These are phyloP conservation scores for Centropyge bicolor DNA, from an alignment of 2,797 vertebrate genomes.

Conservation along the genomic window DNA sequence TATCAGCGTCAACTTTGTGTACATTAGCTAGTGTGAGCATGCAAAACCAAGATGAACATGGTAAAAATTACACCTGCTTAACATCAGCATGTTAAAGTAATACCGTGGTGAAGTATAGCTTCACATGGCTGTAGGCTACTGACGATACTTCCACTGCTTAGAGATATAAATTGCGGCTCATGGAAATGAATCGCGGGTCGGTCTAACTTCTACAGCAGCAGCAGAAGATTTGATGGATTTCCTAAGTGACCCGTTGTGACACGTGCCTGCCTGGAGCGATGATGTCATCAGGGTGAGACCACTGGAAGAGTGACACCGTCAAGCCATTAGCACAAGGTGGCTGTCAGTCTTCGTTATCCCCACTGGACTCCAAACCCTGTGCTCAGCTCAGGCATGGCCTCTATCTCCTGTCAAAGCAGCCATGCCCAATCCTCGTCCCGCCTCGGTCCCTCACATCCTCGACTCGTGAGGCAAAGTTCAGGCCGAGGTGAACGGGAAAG, in stretches of 20 bases:
- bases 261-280: constrained; percentile 57
- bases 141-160: neutral
- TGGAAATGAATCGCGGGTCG: constrained; percentile 25
- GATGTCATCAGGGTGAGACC: constrained; percentile 80
- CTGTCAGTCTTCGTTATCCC: constrained; percentile 64
- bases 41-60: neutral
- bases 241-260: constrained; percentile 63
- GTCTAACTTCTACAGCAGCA: constrained; percentile 56
- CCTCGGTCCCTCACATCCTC: constrained; percentile 36
- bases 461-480: constrained; percentile 69
- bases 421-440: constrained; percentile 37
- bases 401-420: constrained; percentile 78
- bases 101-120: too few species aligned
- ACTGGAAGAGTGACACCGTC: constrained; percentile 69
- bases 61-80: neutral
- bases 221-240: constrained; percentile 76
- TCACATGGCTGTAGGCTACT: neutral
- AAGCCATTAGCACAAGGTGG: constrained; percentile 73
- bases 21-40: neutral
- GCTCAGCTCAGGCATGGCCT: constrained; percentile 65
- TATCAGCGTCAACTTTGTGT: neutral
- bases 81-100: neutral
- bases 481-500: constrained; percentile 68
- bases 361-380: constrained; percentile 42
- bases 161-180: constrained; percentile 45